Conservation (phyloP, 2,113 vertebrate species). For the Charadrius vociferus region DNA sequence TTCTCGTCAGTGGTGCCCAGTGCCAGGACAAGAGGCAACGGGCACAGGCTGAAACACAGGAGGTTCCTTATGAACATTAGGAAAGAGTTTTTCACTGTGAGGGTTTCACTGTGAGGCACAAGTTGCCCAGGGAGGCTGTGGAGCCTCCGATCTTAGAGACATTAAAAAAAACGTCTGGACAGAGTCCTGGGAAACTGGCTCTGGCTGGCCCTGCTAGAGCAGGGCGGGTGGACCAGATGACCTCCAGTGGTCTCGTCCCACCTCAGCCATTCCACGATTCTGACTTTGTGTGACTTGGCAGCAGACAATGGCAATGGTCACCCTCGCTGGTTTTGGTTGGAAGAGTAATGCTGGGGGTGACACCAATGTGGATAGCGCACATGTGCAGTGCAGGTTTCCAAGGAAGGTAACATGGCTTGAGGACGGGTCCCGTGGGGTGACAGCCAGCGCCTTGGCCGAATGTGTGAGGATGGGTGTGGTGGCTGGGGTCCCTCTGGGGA, state of each 20-base stretch:
- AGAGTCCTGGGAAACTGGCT: not conserved
- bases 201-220: not conserved
- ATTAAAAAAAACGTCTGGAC: not conserved
- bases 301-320: not conserved
- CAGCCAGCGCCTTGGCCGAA: not conserved
- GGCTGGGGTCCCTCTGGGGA: too few relatives aligned
- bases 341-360: fast-evolving
- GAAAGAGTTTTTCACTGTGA: not conserved
- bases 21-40: not conserved
- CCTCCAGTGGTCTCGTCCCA: not conserved
- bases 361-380: fast-evolving
- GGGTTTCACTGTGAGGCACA: not conserved
- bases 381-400: fast-evolving
- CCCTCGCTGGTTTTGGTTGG: too few relatives aligned
- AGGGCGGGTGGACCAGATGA: not conserved
- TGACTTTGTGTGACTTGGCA: not conserved
- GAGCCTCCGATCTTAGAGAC: not conserved
- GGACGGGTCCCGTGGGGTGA: fast-evolving
- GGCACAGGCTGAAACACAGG: too few relatives aligned
- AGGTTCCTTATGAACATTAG: not conserved
- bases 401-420: fast-evolving
- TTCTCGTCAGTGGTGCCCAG: not conserved
- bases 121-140: not conserved
- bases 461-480: fast-evolving
- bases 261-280: fast-evolving